Evolutionary conservation across 2,797 vertebrate species (phyloP).

Genomic region (Anabas testudineus): DNA sequence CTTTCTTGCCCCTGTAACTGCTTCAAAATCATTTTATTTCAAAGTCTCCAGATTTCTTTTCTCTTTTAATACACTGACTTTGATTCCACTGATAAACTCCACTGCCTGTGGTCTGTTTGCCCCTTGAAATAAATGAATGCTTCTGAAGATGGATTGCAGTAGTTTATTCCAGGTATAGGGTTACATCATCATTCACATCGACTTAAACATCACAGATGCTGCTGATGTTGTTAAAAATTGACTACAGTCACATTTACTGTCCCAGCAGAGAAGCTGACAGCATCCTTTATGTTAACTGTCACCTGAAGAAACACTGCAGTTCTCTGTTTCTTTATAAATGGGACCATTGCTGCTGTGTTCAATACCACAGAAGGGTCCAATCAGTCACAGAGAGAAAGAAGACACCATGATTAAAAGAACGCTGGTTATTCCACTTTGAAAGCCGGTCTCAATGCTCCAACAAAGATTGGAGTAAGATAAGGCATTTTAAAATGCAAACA

Average conservation of each 20-base stretch:
- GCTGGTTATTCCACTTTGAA: constrained; percentile 15
- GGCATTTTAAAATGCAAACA: constrained; percentile 11
- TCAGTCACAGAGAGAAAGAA: constrained; percentile 12
- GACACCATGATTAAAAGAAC: constrained; percentile 17
- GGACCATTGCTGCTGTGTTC: background rate
- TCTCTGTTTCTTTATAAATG: constrained; percentile 3
- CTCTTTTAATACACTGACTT: constrained; percentile 8
- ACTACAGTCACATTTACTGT: background rate
- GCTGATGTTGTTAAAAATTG: constrained; percentile 26
- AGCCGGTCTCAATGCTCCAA: background rate
- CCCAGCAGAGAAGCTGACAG: constrained; percentile 17
- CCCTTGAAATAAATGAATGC: constrained; percentile 19
- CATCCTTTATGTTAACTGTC: constrained; percentile 8
- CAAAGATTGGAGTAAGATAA: constrained; percentile 3
- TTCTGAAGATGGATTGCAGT: constrained; percentile 40
- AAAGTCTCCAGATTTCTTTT: background rate
- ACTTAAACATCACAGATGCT: constrained; percentile 19
- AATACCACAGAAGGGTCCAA: background rate
- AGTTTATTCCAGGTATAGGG: constrained; percentile 2
- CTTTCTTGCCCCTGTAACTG: no score
- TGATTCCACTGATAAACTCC: constrained; percentile 11
- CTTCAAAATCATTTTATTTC: background rate
- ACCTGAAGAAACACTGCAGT: background rate
- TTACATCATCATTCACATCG: constrained; percentile 31
- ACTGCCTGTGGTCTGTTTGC: constrained; percentile 5